Evolutionary conservation across 1,140 invertebrate species (phyloP), one percentile per base, ranked within the genome.

Genomic region (Ceratina calcarata): DNA sequence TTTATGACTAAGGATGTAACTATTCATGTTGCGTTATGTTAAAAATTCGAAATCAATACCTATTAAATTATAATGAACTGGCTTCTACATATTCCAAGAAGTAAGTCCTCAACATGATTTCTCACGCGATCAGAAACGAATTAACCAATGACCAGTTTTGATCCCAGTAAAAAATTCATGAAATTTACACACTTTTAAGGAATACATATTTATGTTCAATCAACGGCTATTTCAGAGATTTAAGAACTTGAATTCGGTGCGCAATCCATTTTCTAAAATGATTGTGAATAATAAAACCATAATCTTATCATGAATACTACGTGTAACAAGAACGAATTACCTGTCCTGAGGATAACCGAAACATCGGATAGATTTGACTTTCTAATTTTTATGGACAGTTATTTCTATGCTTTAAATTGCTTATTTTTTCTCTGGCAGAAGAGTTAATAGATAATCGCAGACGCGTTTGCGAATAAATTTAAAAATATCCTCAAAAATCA

Each of bases 361-460:
- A 27, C 20, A 55, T 71, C 57, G n/a, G 8, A 70, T 37, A 53
- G 49, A 78, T 78, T 78, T 78, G 68, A 64, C 76, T 78, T 77
- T 69, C 65, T 77, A 77, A 77, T 69, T 77, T 69, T 32, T 6
- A 32, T 32, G n/a, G 37, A 6, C 37, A 60, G 12, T 20, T 16
- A 69, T 77, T 60, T 51, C 55, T 22, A 32, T 68, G 18, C 12
- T 22, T 68, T 0, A 12, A 57, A 37, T 57, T 24, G 32, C 51
- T 77, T 51, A 6, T 49, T 69, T 27, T 20, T 20, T 7, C 24
- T 15, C 8, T 32, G 10, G 6, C 61, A n/a, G 13, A 55, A 27
- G 27, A 66, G 22, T 66, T 15, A 49, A 45, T 10, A 15, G 37
- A 58, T 24, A 45, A 45, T 45, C 37, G 66, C 49, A 22, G 2